Percentiles rank a stretch among this genome's conserved stretches.
Evolutionary conservation across 2,888 invertebrate genomes (phyloP).

Genomic region (Drosophila anomelani): DNA sequence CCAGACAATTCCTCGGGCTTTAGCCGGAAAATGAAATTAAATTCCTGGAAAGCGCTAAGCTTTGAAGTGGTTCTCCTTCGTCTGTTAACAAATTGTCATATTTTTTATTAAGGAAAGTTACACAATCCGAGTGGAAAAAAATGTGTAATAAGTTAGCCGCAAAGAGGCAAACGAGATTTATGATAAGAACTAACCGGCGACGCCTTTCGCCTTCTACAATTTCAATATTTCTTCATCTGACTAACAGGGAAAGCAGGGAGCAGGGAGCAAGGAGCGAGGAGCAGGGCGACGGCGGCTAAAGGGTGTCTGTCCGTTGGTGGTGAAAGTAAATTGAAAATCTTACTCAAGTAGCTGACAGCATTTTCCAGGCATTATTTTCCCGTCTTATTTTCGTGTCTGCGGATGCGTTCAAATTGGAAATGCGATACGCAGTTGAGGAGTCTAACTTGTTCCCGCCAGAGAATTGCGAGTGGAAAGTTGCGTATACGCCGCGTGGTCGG

Average conservation of each 20-base stretch:
- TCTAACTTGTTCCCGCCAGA: conserved; percentile 8
- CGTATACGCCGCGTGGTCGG: conserved; percentile 62
- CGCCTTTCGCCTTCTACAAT: conserved; percentile 63
- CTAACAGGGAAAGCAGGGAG: conserved; percentile 7
- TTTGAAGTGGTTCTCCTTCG: conserved; percentile 37
- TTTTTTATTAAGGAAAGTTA: conserved; percentile 39
- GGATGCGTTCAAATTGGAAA: conserved; percentile 68
- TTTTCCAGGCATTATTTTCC: conserved; percentile 17
- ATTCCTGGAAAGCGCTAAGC: conserved; percentile 22
- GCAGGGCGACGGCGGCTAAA: background rate
- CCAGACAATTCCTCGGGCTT: conserved; percentile 9
- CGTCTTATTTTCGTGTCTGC: conserved; percentile 21
- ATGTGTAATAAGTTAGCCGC: conserved; percentile 56
- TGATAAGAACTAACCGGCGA: conserved; percentile 64
- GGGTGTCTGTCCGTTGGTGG: conserved; percentile 20
- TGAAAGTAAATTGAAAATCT: conserved; percentile 71
- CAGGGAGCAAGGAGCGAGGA: background rate
- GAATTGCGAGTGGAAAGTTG: conserved; percentile 47
- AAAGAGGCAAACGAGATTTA: conserved; percentile 67
- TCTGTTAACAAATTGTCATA: conserved; percentile 34
- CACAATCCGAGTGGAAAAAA: conserved; percentile 5
- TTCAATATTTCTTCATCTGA: conserved; percentile 75
- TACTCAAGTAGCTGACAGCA: conserved; percentile 61
- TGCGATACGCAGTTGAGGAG: conserved; percentile 53
- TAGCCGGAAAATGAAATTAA: conserved; percentile 32